These are phyloP conservation scores for Sminthurinus aureus DNA, from an alignment of 2,888 invertebrate genomes.

Conservation along the genomic window DNA sequence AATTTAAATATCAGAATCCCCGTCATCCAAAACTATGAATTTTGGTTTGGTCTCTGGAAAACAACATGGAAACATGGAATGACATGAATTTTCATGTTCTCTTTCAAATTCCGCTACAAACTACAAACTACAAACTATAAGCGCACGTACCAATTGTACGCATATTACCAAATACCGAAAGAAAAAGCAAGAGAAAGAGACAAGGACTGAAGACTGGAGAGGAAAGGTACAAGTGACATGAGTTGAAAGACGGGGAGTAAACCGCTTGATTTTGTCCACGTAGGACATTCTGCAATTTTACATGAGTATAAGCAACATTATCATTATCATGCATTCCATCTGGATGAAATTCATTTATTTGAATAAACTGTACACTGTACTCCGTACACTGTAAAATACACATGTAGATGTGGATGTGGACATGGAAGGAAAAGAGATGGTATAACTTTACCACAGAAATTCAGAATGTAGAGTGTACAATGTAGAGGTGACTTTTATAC, in stretches of 20 bases:
- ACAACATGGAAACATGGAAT: background rate
- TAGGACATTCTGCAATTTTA: constrained; percentile 10
- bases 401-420: background rate
- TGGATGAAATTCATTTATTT: constrained; percentile 26
- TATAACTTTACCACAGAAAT: too few species aligned
- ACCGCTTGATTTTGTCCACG: constrained; percentile 29
- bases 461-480: too few species aligned
- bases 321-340: constrained; percentile 25
- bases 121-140: too few species aligned
- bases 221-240: background rate
- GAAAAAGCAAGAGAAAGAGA: background rate
- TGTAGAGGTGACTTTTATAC: too few species aligned
- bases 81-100: constrained; percentile 11
- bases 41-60: constrained; percentile 2
- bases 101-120: background rate
- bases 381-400: background rate
- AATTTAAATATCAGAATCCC: too few species aligned
- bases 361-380: constrained; percentile 15
- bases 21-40: background rate
- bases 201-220: too few species aligned
- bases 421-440: too few species aligned
- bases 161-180: background rate
- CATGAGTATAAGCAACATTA: constrained; percentile 24
- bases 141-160: too few species aligned
- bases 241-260: background rate